phyloP scores from a whole-genome alignment of 2,113 vertebrate species.

The Takifugu flavidus region DNA sequence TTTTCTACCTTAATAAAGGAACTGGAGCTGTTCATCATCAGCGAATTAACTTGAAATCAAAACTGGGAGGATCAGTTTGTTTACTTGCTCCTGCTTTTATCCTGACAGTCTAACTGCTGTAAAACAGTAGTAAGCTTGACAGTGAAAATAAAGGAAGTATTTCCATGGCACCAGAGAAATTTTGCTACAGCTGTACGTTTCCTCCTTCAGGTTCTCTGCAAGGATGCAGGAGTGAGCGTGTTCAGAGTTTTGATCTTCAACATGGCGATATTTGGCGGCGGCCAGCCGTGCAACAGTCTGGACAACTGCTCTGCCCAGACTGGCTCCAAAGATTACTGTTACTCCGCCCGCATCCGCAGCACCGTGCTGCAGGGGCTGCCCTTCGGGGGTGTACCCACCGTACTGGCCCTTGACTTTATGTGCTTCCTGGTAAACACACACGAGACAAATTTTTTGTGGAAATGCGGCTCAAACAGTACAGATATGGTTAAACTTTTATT shows the following conservation, averaged over 20 bases:
- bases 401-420: constrained; percentile 97
- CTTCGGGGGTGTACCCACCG: constrained; percentile 92
- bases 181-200: background rate
- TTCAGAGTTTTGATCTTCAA: constrained; percentile 74
- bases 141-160: background rate
- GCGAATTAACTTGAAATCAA: too few species aligned
- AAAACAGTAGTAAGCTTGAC: too few species aligned
- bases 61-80: too few species aligned
- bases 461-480: background rate
- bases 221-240: constrained; percentile 85
- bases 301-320: constrained; percentile 71
- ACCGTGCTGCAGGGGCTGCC: constrained; percentile 96
- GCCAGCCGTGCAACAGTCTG: constrained; percentile 63
- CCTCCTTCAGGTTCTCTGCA: constrained; percentile 19
- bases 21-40: too few species aligned
- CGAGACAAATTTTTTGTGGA: too few species aligned
- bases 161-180: background rate
- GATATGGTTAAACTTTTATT: constrained; percentile 2
- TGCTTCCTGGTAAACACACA: constrained; percentile 86
- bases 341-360: constrained; percentile 93
- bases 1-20: too few species aligned
- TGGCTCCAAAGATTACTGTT: constrained; percentile 89
- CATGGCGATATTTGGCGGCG: constrained; percentile 75
- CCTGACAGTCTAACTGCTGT: too few species aligned
- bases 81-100: too few species aligned